Base-by-base conservation (phyloP, 2,797 vertebrate species). In the Sus cebifrons region DNA sequence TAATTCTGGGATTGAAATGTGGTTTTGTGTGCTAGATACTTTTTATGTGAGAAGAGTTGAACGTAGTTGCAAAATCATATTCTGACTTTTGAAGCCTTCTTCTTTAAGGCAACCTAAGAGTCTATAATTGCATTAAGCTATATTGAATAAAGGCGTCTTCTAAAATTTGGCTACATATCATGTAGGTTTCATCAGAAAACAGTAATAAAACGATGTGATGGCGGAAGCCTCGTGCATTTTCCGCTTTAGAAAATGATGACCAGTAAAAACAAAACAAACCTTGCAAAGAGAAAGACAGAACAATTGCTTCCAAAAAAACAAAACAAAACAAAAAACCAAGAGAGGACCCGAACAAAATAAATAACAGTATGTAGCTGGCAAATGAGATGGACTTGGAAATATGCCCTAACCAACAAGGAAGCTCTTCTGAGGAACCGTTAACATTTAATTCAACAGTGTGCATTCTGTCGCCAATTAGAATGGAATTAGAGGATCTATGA, bases 361-460 rank as follows among this genome's bases (percentile, higher is more conserved):
- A 8, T n/a, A 3, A 65, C 2, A 44, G 16, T 6, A 27, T 2
- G 54, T 12, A 32, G n/a, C 27, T 14, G 9, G 25, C 25, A 9
- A 1, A 27, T 4, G 17, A 68, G 15, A 15, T 13, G 29, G 1
- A n/a, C 2, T 32, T 52, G 25, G 15, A 9, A 27, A 68, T 2
- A 68, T 2, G 17, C 2, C 36, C 84, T 14, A 2, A 5, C 11
- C 27, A 62, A 20, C 15, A 14, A 11, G 3, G 29, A n/a, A 7
- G 8, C 2, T 11, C n/a, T 60, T 32, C 73, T 12, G 6, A 60
- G 0, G 17, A 44, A 17, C 32, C 2, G 3, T 12, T 5, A 1
- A 29, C 4, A 25, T 52, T 52, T 23, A 86, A 67, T 52, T 74
- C 32, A 10, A 23, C 7, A 6, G 16, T 44, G 40, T 27, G 0